Evolutionary conservation across 1,140 invertebrate genomes (phyloP), one percentile per base, ranked within the genome.

Genomic region (Ditylenchus dipsaci): DNA sequence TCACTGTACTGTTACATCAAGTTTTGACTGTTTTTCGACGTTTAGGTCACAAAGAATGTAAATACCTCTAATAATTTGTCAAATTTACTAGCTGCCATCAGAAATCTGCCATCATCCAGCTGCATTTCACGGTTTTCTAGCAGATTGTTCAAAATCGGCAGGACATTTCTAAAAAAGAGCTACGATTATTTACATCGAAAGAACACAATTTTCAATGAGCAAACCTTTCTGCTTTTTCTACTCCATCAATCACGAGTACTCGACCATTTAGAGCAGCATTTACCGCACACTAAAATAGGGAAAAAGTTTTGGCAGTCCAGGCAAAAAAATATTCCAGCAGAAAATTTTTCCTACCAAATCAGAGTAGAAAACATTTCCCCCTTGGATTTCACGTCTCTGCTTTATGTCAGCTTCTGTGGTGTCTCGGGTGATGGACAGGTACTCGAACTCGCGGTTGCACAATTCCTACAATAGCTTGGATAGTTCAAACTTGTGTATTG

Each of bases 41-140:
- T n/a, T n/a, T n/a, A n/a, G n/a, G n/a, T n/a, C n/a, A n/a, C n/a
- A n/a, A n/a, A n/a, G n/a, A n/a, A n/a, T n/a, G n/a, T n/a, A n/a
- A n/a, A n/a, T 11, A 53, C 92, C 86, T 90, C 81, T 7, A 93
- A 83, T 11, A 97, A 85, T 85, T 92, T 91, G 81, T 97, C 93
- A 83, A 94, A 97, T 85, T 92, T 88, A 1, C 88, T 83, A 27
- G 91, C 88, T 1, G 91, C 88, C 79, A 97, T 90, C 17, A 97
- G 86, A 84, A 96, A 93, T 72, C 93, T 86, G 0, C 95, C 95
- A 88, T 96, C 93, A 86, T 97, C 95, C 53, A 97, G 85, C 84
- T 97, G 91, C 93, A 97, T 96, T 85, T 97, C 94, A 61, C 94
- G 86, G 85, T 97, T 97, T 86, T 97, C 95, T n/a, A 97, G 84